phyloP scores from a whole-genome alignment of 2,888 invertebrate genomes.

The Loripinus fragilis region DNA sequence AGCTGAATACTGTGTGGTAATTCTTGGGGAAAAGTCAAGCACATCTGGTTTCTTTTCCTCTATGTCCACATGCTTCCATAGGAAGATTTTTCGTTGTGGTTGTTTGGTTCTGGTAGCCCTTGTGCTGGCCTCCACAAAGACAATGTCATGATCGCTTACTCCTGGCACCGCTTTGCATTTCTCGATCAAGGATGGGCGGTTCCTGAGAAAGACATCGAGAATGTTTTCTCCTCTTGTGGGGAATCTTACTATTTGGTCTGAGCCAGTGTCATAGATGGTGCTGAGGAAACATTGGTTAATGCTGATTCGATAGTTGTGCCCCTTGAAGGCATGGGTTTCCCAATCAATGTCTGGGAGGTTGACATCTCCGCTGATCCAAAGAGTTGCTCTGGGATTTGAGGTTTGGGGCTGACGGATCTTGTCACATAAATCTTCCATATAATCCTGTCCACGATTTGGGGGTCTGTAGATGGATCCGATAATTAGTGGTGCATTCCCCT shows the following conservation, averaged over 20 bases:
- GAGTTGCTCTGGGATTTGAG: conserved; percentile 1
- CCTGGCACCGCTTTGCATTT: not conserved
- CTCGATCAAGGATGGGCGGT: not conserved
- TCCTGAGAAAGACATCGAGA: not conserved
- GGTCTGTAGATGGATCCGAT: conserved; percentile 24
- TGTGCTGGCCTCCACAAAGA: not conserved
- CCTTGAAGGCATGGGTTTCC: not conserved
- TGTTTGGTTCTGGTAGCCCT: not conserved
- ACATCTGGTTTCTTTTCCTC: not conserved
- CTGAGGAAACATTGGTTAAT: too few species aligned
- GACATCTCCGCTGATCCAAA: conserved; percentile 10
- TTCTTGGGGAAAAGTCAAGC: not conserved
- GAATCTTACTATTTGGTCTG: not conserved
- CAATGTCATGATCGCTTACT: not conserved
- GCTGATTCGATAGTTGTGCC: not conserved
- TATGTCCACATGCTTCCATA: not conserved
- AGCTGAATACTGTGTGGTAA: not conserved
- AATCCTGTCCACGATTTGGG: conserved; percentile 13
- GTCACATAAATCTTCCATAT: conserved; percentile 17
- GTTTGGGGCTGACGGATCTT: not conserved
- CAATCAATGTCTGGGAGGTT: conserved; percentile 27
- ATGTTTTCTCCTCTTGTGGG: not conserved
- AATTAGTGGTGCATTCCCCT: conserved; percentile 13
- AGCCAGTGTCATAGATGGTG: not conserved
- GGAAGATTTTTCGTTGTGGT: not conserved